Evolutionary conservation across 2,888 invertebrate genomes (phyloP).

Genomic region (Microctonus brassicae): DNA sequence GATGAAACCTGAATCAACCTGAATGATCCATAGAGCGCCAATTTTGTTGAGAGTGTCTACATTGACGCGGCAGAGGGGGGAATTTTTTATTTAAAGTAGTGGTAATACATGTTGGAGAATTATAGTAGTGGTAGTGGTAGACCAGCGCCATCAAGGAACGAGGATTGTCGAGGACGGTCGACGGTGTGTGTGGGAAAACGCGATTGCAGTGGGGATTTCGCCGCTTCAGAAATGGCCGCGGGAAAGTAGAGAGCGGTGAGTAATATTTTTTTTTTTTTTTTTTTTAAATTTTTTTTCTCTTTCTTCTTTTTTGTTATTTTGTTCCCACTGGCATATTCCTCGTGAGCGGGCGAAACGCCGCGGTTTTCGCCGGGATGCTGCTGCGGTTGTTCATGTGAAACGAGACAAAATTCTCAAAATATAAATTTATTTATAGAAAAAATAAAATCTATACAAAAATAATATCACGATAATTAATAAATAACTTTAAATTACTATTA

Average conservation of each 20-base stretch:
- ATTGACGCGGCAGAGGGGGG: constrained; percentile 21
- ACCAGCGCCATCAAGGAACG: constrained; percentile 57
- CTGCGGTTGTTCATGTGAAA: neutral
- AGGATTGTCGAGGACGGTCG: constrained; percentile 23
- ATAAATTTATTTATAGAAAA: neutral
- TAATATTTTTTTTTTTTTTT: constrained; percentile 13
- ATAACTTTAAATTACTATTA: too few species aligned
- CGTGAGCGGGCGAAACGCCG: constrained; percentile 23
- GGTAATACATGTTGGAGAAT: constrained; percentile 71
- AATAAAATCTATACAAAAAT: too few species aligned
- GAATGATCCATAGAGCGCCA: constrained; percentile 64
- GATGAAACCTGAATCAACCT: constrained; percentile 67
- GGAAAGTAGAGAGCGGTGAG: constrained; percentile 65
- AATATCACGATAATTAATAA: neutral
- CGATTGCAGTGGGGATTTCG: constrained; percentile 66
- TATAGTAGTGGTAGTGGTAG: constrained; percentile 70
- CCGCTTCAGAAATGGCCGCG: constrained; percentile 67
- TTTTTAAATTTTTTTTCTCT: constrained; percentile 16
- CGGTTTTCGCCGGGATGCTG: constrained; percentile 32
- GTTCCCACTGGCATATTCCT: constrained; percentile 21
- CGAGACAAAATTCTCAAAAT: neutral
- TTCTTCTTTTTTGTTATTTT: constrained; percentile 18
- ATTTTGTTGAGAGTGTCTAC: constrained; percentile 19
- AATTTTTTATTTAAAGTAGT: too few species aligned
- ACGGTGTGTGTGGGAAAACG: too few species aligned